Conservation (phyloP, 1,140 invertebrate species). For the Listronotus oregonensis region DNA sequence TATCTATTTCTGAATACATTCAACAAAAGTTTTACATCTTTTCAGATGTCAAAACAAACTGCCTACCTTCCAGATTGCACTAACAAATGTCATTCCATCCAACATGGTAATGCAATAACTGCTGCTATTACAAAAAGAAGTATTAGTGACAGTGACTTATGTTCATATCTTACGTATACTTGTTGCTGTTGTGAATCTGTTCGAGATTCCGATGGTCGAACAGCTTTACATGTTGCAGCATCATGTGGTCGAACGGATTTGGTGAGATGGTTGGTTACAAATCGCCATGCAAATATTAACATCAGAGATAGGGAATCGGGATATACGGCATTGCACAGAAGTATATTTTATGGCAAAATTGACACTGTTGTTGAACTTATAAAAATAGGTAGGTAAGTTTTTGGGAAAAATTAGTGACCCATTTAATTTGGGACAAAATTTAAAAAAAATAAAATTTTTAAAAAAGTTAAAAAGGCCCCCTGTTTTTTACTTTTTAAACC, state of each 20-base stretch:
- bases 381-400: constrained; percentile 57
- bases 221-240: constrained; percentile 70
- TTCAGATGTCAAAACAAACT: constrained; percentile 25
- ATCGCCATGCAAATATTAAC: constrained; percentile 65
- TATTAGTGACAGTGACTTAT: constrained; percentile 61
- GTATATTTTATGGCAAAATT: constrained; percentile 78
- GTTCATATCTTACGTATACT: constrained; percentile 62
- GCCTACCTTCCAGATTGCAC: constrained; percentile 54
- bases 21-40: background rate
- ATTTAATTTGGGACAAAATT: too few relatives aligned
- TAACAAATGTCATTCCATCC: constrained; percentile 63
- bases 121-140: constrained; percentile 64
- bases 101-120: constrained; percentile 65
- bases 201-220: constrained; percentile 65
- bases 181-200: constrained; percentile 65
- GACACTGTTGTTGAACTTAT: constrained; percentile 67
- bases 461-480: too few relatives aligned
- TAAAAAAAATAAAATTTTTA: too few relatives aligned
- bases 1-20: too few relatives aligned
- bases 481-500: too few relatives aligned
- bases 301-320: constrained; percentile 72
- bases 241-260: constrained; percentile 67
- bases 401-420: background rate
- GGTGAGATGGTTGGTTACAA: constrained; percentile 69
- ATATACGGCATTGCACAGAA: constrained; percentile 75